Base-by-base conservation (phyloP, 2,113 vertebrate genomes). In the Aix galericulata region DNA sequence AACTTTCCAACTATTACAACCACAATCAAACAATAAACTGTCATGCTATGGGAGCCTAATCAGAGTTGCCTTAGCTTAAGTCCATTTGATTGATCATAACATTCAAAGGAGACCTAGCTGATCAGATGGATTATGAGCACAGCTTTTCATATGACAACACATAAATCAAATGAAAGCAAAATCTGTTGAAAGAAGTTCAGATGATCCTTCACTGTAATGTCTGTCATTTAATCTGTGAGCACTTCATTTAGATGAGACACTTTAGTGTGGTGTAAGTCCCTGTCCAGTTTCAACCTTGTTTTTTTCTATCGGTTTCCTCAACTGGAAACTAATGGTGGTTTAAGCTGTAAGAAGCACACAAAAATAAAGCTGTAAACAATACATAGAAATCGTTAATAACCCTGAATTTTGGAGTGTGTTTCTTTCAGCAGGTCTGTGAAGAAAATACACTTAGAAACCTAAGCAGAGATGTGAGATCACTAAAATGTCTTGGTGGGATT, bases 41-140 rank as follows among this genome's bases (percentile, higher is more conserved):
- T 27, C 27, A 23, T 40, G 18, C 72, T 69, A 44, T 22, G 38
- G 26, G 21, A 92, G 16, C 32, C 13, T 67, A 69, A 66, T 64
- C 53, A 81, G 92, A 88, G 60, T 42, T 44, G 14, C 36, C 44
- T 86, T 60, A 63, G 23, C 18, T 80, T 64, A 82, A 95, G 42
- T 86, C 68, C 31, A 36, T 89, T 94, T 91, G 86, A 93, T 88
- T 89, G 77, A 91, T 84, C 40, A 29, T 50, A 68, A 59, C 21
- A 64, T 76, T 53, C 40, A 77, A 82, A 83, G 40, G 7, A 86
- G 1, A 18, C 31, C 32, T 34, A 83, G 11, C 17, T 66, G 62
- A 68, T 77, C 72, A 89, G 27, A 11, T 53, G 36, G 68, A 79
- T 89, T 93, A 56, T 31, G 26, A 92, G 20, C 32, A 60, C 14